Percentiles rank a stretch among this genome's conserved stretches.
phyloP scores from a whole-genome alignment of 2,888 invertebrate species.

The Tinea pellionella region DNA sequence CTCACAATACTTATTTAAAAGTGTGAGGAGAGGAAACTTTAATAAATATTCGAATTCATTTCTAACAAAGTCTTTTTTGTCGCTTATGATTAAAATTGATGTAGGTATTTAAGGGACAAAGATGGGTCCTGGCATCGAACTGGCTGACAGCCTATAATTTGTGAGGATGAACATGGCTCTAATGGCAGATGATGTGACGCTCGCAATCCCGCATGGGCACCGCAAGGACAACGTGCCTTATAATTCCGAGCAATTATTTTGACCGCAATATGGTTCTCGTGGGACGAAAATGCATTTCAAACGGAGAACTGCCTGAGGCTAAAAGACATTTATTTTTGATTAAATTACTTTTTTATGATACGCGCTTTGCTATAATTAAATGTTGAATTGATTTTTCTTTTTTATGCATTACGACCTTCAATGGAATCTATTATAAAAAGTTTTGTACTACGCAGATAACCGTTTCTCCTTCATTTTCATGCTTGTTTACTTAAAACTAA shows the following conservation, averaged over 20 bases:
- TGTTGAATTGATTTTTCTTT: background rate
- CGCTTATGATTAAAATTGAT: background rate
- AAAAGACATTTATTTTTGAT: constrained; percentile 30
- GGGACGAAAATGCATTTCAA: constrained; percentile 23
- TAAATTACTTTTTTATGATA: constrained; percentile 28
- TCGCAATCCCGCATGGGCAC: constrained; percentile 52
- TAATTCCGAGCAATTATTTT: constrained; percentile 62
- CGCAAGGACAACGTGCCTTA: constrained; percentile 49
- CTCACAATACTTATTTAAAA: background rate
- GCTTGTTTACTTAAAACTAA: background rate
- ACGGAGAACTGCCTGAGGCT: constrained; percentile 13
- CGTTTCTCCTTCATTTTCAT: background rate
- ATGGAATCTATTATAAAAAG: background rate
- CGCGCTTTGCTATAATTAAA: constrained; percentile 14
- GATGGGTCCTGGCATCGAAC: background rate
- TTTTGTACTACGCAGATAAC: background rate
- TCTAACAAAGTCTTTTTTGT: background rate
- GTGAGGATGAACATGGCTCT: constrained; percentile 44
- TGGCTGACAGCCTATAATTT: constrained; percentile 55
- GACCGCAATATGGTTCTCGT: constrained; percentile 45
- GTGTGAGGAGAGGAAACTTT: background rate
- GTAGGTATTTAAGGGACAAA: background rate
- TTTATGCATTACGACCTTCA: background rate
- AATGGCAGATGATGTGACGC: constrained; percentile 58
- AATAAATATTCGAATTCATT: background rate